These are phyloP conservation scores for Leucoraja erinaceus DNA, from an alignment of 2,113 vertebrate species.

Conservation along the genomic window DNA sequence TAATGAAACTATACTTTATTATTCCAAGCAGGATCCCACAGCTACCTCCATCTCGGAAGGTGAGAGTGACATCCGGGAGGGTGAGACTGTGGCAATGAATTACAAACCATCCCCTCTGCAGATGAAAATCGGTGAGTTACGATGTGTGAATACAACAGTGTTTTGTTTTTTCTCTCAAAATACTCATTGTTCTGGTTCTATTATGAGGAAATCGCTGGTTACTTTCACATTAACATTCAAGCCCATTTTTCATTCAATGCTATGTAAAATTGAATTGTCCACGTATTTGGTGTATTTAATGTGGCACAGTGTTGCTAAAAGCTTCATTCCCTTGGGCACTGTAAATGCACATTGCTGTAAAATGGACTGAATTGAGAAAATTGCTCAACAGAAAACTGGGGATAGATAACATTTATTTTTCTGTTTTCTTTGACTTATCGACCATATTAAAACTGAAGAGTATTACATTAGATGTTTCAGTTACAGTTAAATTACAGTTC, in stretches of 20 bases:
- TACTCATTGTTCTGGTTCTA: not conserved
- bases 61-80: conserved; percentile 75
- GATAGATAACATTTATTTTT: not conserved
- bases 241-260: not conserved
- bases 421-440: not conserved
- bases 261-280: not conserved
- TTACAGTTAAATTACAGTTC: not conserved
- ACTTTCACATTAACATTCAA: not conserved
- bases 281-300: not conserved
- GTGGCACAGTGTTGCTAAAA: not conserved
- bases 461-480: not conserved
- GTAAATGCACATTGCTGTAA: not conserved
- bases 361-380: not conserved
- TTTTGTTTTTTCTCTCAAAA: too few relatives aligned
- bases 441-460: not conserved
- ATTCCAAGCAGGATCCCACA: conserved; percentile 69
- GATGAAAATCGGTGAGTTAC: conserved; percentile 84
- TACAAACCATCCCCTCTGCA: conserved; percentile 93
- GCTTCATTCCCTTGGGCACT: not conserved
- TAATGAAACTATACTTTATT: not conserved
- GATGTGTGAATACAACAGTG: not conserved
- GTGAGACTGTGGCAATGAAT: conserved; percentile 86
- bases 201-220: not conserved
- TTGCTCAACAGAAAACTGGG: not conserved
- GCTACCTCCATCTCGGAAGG: conserved; percentile 74